Evolutionary conservation across 2,113 vertebrate genomes (phyloP).

Genomic region (Heterotis niloticus): DNA sequence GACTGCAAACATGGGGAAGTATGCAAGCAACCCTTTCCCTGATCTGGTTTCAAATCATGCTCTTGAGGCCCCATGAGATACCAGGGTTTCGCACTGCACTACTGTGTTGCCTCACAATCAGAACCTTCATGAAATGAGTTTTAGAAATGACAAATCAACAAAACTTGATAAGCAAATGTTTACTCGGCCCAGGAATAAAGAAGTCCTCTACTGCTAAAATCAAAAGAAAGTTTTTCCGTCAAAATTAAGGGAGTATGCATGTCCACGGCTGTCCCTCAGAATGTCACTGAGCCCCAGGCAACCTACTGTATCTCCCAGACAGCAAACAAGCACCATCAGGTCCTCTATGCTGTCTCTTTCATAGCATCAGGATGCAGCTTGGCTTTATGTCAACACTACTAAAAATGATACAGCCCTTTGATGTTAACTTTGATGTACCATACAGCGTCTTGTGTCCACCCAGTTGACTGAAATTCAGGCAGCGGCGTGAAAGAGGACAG

Average conservation of each 20-base stretch:
- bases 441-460: background rate
- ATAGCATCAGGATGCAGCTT: background rate
- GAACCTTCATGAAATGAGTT: background rate
- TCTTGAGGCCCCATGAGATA: too few species aligned
- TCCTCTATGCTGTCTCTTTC: background rate
- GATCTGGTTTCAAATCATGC: too few species aligned
- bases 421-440: background rate
- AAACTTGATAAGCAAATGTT: background rate
- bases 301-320: background rate
- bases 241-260: background rate
- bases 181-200: background rate
- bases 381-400: background rate
- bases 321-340: background rate
- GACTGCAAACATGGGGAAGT: too few species aligned
- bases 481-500: background rate
- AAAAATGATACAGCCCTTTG: background rate
- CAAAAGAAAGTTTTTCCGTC: background rate
- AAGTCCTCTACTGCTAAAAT: background rate
- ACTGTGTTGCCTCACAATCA: background rate
- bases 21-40: too few species aligned
- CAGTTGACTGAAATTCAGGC: background rate
- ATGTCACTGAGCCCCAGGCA: background rate
- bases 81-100: too few species aligned
- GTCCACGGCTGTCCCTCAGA: background rate
- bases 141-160: background rate